Evolutionary conservation across 2,113 vertebrate genomes (phyloP), one percentile per base, ranked within the genome.

Genomic region (Galbula dea): DNA sequence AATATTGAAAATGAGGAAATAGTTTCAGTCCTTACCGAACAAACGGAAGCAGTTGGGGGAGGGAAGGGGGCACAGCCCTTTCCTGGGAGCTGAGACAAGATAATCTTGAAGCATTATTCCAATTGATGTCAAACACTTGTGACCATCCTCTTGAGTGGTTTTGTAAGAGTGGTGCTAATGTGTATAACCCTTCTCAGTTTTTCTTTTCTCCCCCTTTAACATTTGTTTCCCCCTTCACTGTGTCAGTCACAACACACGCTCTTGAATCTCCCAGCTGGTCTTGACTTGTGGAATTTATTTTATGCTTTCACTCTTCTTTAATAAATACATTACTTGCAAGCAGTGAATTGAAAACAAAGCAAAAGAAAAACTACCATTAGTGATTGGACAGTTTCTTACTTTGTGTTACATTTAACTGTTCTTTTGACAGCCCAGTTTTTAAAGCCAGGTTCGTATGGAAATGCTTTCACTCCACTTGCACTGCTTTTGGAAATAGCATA

Each of bases 371-470:
- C 97, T 98, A 98, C 98, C 98, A 98, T 98, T 98, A 98, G 97
- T 98, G 97, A 97, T 98, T 98, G 98, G 98, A 98, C 97, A 98
- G 98, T 99, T 99, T 99, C 99, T 99, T 99, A 99, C 98, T 98
- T 99, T 99, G 98, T 99, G 99, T 99, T 98, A 99, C 99, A 99
- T 99, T 99, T 99, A 99, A 99, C 99, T 99, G 99, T 99, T 99
- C 99, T 99, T 99, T 99, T 99, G 99, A 99, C 99, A 99, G 99
- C 99, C 99, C 99, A 99, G 99, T 99, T 99, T 99, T 98, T 99
- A 99, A 99, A 99, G 98, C 99, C 99, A 99, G 99, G 99, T 99
- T 99, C 99, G 99, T 99, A 99, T 99, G 99, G 99, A 99, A 99
- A 99, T 99, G 99, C 99, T 99, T 99, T 99, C 98, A 99, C 99